A percentile compares a stretch with the other conserved stretches of the same genome.
These are phyloP conservation scores for Agapostemon virescens DNA, from an alignment of 2,888 invertebrate species.

Conservation along the genomic window DNA sequence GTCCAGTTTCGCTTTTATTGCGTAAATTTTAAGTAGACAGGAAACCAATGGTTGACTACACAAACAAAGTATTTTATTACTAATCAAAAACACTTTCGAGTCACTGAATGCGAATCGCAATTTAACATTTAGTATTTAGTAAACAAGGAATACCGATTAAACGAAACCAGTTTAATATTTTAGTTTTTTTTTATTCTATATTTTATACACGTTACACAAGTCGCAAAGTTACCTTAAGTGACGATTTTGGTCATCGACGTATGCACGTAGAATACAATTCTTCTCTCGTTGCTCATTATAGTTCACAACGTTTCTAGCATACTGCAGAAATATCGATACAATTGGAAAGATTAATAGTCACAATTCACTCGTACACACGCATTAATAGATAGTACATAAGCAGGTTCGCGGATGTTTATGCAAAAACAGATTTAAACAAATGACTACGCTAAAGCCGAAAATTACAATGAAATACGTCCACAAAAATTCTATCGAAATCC, in stretches of 20 bases:
- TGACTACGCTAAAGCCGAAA: not conserved
- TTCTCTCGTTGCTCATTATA: constrained; percentile 43
- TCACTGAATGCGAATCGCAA: not conserved
- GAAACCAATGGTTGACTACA: no score
- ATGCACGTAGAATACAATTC: not conserved
- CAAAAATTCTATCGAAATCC: not conserved
- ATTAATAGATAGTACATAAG: not conserved
- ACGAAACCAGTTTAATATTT: not conserved
- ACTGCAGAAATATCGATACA: not conserved
- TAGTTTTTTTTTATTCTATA: not conserved
- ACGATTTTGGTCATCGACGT: not conserved
- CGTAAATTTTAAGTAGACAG: no score
- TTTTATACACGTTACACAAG: constrained; percentile 3
- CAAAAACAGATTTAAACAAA: not conserved
- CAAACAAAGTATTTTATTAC: no score
- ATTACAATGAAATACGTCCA: no score
- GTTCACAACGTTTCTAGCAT: constrained; percentile 24
- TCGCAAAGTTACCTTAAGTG: no score
- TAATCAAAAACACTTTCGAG: not conserved
- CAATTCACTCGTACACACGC: constrained; percentile 40
- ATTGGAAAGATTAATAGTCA: not conserved
- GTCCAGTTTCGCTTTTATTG: no score
- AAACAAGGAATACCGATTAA: not conserved
- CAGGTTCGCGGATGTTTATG: not conserved
- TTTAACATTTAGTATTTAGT: not conserved